These are phyloP conservation scores for Neosilurus hyrtlii DNA, from an alignment of 2,797 vertebrate genomes.

Conservation along the genomic window DNA sequence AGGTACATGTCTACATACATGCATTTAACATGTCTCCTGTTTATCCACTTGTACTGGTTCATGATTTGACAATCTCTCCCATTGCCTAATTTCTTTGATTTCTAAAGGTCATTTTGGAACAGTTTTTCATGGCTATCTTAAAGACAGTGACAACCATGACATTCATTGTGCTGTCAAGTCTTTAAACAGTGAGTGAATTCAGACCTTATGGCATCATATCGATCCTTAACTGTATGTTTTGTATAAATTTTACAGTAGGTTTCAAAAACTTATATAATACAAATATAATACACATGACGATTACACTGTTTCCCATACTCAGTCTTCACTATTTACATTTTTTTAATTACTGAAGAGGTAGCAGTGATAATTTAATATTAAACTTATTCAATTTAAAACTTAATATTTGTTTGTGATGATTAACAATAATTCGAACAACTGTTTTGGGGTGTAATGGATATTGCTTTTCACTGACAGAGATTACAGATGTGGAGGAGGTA, in stretches of 20 bases:
- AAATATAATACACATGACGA: not conserved
- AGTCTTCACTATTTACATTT: not conserved
- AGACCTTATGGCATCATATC: not conserved
- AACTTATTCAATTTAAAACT: not conserved
- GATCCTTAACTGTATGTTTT: not conserved
- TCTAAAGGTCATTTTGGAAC: slow-evolving; percentile 91
- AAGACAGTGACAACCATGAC: slow-evolving; percentile 75
- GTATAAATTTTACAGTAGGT: not conserved
- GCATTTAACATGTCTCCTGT: not conserved
- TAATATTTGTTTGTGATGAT: not conserved
- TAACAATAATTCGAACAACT: not conserved
- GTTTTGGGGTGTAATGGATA: not conserved
- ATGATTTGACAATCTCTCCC: not conserved
- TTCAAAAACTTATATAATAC: not conserved
- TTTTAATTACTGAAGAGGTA: not conserved
- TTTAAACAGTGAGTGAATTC: slow-evolving; percentile 82
- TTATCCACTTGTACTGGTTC: not conserved
- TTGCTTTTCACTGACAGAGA: slow-evolving; percentile 72
- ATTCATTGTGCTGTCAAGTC: slow-evolving; percentile 94
- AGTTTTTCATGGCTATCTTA: slow-evolving; percentile 91
- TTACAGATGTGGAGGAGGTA: slow-evolving; percentile 93
- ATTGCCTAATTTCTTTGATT: slow-evolving; percentile 12
- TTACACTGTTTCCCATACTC: not conserved
- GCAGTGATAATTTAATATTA: no score
- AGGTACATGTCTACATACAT: slow-evolving; percentile 69